Conservation (phyloP, 1,140 invertebrate species). For the Caerostris darwini region DNA sequence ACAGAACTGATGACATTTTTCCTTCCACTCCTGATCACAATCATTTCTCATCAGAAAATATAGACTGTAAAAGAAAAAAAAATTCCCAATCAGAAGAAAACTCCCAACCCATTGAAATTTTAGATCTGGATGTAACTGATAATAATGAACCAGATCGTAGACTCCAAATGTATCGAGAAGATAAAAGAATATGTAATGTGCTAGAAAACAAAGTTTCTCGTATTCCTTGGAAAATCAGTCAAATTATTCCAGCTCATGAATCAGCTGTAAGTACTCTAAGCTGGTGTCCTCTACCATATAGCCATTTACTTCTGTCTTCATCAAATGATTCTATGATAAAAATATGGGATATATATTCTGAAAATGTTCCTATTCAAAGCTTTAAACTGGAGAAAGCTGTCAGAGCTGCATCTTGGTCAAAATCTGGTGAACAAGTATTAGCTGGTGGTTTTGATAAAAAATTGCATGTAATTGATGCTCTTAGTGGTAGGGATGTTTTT, state of each 20-base stretch:
- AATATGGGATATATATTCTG: constrained; percentile 46
- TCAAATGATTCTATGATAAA: constrained; percentile 44
- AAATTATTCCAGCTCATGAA: constrained; percentile 5
- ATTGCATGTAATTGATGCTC: constrained; percentile 47
- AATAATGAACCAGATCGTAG: not conserved
- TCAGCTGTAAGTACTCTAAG: constrained; percentile 9
- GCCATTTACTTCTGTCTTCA: constrained; percentile 56
- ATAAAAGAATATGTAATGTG: constrained; percentile 1
- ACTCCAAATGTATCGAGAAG: constrained; percentile 27
- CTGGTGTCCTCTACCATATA: constrained; percentile 54
- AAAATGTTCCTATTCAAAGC: not conserved
- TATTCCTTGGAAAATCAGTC: not conserved
- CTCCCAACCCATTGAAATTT: no score
- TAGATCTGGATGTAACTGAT: not conserved
- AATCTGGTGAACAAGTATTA: constrained; percentile 20
- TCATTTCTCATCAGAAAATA: no score
- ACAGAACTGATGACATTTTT: no score
- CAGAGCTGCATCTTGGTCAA: constrained; percentile 63
- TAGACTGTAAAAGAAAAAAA: no score
- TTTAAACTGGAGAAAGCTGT: not conserved
- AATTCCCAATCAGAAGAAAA: no score
- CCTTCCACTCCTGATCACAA: no score
- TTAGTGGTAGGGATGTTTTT: constrained; percentile 35
- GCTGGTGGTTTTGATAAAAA: constrained; percentile 60
- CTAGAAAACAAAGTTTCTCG: not conserved